Conservation (phyloP, 1,140 invertebrate species). For the Bombus confusus region DNA sequence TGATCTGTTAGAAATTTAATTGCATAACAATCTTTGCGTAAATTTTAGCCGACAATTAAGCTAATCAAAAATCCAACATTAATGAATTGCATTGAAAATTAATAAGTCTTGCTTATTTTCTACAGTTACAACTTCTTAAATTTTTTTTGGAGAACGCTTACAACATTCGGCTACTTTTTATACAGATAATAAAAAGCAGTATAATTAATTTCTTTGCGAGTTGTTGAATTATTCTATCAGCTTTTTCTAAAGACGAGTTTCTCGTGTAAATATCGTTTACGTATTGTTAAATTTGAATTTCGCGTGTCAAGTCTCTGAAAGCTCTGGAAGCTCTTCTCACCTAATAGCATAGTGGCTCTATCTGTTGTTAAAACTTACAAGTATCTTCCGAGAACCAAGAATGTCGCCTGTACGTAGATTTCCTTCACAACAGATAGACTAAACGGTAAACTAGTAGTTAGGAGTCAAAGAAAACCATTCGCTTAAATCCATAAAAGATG, state of each 20-base stretch:
- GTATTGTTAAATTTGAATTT: too few species aligned
- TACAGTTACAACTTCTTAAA: too few species aligned
- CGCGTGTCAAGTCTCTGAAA: too few species aligned
- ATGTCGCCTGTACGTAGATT: slow-evolving; percentile 6
- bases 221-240: not conserved
- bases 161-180: too few species aligned
- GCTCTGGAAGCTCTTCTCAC: not conserved
- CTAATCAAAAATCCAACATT: not conserved
- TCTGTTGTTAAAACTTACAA: not conserved
- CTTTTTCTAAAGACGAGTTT: too few species aligned
- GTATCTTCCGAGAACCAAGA: not conserved
- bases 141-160: too few species aligned
- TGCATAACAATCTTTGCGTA: not conserved
- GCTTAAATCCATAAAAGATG: too few species aligned
- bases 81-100: not conserved
- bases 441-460: too few species aligned
- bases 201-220: not conserved
- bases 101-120: too few species aligned
- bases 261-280: too few species aligned
- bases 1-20: not conserved
- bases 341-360: not conserved
- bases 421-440: not conserved
- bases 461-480: not conserved
- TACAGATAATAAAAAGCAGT: too few species aligned
- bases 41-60: not conserved